A percentile compares a stretch with the other conserved stretches of the same genome.
Conservation (phyloP, 2,888 invertebrate genomes). For the Sycophila texana region DNA sequence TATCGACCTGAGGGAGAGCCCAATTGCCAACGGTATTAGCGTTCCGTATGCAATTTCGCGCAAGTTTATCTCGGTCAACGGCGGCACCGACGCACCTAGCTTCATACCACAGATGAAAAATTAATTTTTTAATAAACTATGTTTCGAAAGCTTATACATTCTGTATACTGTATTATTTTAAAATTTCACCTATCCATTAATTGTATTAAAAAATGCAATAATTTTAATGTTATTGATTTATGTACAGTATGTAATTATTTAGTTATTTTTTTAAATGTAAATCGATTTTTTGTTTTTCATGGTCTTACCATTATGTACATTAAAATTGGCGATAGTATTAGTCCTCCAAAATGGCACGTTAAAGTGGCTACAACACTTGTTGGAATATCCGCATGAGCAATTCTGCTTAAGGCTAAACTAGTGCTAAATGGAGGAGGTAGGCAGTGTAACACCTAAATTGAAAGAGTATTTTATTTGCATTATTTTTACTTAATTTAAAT, state of each 20-base stretch:
- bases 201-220: too few species aligned
- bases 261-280: neutral
- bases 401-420: conserved; percentile 68
- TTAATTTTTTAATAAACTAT: conserved; percentile 51
- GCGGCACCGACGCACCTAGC: conserved; percentile 71
- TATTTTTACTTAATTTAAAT: too few species aligned
- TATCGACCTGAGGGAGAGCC: conserved; percentile 62
- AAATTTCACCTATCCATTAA: neutral
- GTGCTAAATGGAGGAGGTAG: conserved; percentile 74
- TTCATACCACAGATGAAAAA: conserved; percentile 49
- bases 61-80: conserved; percentile 70
- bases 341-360: conserved; percentile 69
- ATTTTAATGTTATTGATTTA: neutral
- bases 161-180: conserved; percentile 4
- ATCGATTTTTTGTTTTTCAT: neutral
- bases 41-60: conserved; percentile 70
- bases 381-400: conserved; percentile 70
- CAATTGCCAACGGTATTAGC: conserved; percentile 68
- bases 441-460: conserved; percentile 71
- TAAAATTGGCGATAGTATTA: conserved; percentile 70
- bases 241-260: neutral
- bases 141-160: conserved; percentile 31
- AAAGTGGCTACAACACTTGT: conserved; percentile 71
- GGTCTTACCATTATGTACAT: conserved; percentile 71
- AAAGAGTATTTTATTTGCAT: conserved; percentile 30